A percentile compares a stretch with the other conserved stretches of the same genome.
These are phyloP conservation scores for Drosophila busckii DNA, from an alignment of 1,140 invertebrate genomes.

Conservation along the genomic window DNA sequence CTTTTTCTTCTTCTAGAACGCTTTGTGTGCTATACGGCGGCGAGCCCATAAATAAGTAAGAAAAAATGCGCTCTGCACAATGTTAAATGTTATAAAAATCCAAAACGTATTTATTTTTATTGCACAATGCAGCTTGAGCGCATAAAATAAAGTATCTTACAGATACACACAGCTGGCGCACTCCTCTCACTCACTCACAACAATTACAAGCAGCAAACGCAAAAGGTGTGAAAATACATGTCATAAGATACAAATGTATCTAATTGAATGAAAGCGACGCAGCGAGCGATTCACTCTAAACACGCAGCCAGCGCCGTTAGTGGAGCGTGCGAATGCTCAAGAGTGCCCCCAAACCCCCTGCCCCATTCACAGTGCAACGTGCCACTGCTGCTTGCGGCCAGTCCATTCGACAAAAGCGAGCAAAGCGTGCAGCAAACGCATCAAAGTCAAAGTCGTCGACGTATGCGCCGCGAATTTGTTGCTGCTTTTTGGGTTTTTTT, in stretches of 20 bases:
- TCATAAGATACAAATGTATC: slow-evolving; percentile 77
- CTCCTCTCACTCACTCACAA: slow-evolving; percentile 11
- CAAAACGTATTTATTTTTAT: slow-evolving; percentile 70
- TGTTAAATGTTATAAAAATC: slow-evolving; percentile 69
- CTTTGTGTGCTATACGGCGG: slow-evolving; percentile 14
- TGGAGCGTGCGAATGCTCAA: slow-evolving; percentile 16
- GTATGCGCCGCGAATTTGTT: slow-evolving; percentile 42
- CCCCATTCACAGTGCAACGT: too few relatives aligned
- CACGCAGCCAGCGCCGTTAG: slow-evolving; percentile 45
- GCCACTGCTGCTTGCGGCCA: not conserved
- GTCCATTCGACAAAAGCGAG: slow-evolving; percentile 14
- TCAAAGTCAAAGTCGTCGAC: slow-evolving; percentile 67
- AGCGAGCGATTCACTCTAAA: slow-evolving; percentile 59
- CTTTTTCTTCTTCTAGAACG: slow-evolving; percentile 21
- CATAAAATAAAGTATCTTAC: slow-evolving; percentile 55
- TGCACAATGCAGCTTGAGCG: slow-evolving; percentile 55
- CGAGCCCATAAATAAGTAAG: slow-evolving; percentile 58
- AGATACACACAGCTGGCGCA: slow-evolving; percentile 39
- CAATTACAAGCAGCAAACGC: slow-evolving; percentile 24
- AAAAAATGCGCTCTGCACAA: slow-evolving; percentile 53
- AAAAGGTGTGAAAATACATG: slow-evolving; percentile 76
- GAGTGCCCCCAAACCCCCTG: too few relatives aligned
- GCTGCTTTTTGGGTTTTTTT: slow-evolving; percentile 24
- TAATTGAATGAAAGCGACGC: slow-evolving; percentile 68
- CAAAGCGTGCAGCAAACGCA: slow-evolving; percentile 47